A percentile compares a stretch with the other conserved stretches of the same genome.
These are phyloP conservation scores for Gavia stellata DNA, from an alignment of 2,113 vertebrate genomes.

Conservation along the genomic window DNA sequence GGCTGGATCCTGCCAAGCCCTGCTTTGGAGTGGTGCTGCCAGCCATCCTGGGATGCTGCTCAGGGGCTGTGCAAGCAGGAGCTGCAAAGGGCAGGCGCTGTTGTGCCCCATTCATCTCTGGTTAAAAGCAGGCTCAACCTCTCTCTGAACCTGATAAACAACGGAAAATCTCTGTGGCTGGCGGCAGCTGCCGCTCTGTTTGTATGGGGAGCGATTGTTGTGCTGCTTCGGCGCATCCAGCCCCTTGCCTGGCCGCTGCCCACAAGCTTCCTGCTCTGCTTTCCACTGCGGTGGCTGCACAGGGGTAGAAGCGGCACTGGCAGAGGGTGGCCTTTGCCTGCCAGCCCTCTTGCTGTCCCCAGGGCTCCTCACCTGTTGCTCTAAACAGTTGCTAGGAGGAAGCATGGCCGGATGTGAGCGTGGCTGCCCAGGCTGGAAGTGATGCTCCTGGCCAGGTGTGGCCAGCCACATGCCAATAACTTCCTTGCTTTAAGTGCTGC, in stretches of 20 bases:
- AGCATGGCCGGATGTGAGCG: conserved; percentile 10
- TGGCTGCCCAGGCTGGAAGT: background rate
- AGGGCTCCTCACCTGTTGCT: background rate
- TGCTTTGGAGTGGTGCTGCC: background rate
- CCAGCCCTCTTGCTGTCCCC: background rate
- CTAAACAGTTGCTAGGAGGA: conserved; percentile 11
- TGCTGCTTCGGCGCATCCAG: background rate
- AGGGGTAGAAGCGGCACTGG: accelerated
- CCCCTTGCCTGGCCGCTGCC: accelerated
- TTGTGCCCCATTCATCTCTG: accelerated
- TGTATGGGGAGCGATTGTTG: accelerated
- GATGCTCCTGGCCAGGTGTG: conserved; percentile 40
- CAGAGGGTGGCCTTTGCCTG: background rate
- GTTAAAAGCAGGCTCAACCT: background rate
- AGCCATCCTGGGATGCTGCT: background rate
- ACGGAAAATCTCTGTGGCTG: background rate
- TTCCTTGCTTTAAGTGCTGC: conserved; percentile 24
- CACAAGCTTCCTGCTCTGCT: background rate
- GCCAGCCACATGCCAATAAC: background rate
- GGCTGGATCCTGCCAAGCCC: background rate
- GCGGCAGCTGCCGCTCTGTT: background rate
- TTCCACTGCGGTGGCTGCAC: accelerated
- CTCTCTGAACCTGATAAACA: background rate
- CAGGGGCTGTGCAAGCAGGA: background rate
- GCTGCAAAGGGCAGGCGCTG: background rate